Base-by-base conservation (phyloP, 2,797 vertebrate genomes). In the Ctenochaetus hawaiiensis region DNA sequence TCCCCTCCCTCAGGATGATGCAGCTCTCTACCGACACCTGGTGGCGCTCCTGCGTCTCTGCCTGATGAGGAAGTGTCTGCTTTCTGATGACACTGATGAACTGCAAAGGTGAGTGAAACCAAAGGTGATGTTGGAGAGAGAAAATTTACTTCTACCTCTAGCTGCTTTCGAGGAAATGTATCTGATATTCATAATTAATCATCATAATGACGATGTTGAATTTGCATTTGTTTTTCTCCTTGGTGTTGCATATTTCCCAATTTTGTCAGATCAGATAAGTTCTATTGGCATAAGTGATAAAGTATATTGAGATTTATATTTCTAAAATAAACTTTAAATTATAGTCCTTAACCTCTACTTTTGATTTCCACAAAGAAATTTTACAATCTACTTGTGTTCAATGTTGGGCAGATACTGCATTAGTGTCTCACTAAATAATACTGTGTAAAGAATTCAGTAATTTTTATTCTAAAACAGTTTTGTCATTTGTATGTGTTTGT, bases 21-120 rank as follows among this genome's bases (percentile, higher is more conserved):
- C 93, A 8, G 92, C 93, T 87, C 93, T 95, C 48, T 96, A 95
- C 87, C 92, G 95, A 82, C 95, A 95, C 72, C 94, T 96, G 56
- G 95, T 93, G 57, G 95, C 94, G 1, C 90, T 96, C 26, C 86
- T 96, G 76, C 93, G 94, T 64, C 90, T 95, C 82, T 96, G 96
- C 90, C 78, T 96, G 71, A 83, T 95, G 75, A 88, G 90, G 75
- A 89, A 88, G 76, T 95, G 94, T 59, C 59, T 89, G 45, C 79
- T 93, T 58, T 70, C 93, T 0, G 93, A 94, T 0, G 87, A 94
- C 52, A 93, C 90, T 1, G 94, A 96, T 61, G 95, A 96, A 44
- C 92, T 96, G 65, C 94, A 95, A 77, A 93, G 95, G 95, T 96
- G 84, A 94, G 87, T n/a, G 26, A 48, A 23, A 58, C 17, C 37